These are phyloP conservation scores for Eupeodes luniger DNA, from an alignment of 2,888 invertebrate species.

Conservation along the genomic window DNA sequence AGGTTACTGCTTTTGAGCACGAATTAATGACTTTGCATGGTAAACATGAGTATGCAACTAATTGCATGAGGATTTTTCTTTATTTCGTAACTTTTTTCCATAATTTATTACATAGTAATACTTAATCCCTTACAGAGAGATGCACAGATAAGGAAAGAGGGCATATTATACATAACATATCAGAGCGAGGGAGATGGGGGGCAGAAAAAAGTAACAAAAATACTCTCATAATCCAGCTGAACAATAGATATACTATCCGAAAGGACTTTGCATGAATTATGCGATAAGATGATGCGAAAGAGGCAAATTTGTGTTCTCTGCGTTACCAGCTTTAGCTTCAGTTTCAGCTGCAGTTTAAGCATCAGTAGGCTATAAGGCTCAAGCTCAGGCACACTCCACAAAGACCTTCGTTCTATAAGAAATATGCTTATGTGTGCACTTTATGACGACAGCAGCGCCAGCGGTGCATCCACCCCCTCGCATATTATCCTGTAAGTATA, in stretches of 20 bases:
- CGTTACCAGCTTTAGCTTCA: not conserved
- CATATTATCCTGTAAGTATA: not conserved
- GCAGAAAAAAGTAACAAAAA: conserved; percentile 56
- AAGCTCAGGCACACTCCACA: conserved; percentile 30
- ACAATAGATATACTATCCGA: conserved; percentile 71
- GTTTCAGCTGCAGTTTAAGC: not conserved
- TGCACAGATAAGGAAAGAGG: conserved; percentile 65
- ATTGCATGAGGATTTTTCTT: conserved; percentile 72
- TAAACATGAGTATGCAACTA: conserved; percentile 74
- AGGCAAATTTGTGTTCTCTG: conserved; percentile 46
- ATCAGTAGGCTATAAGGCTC: not conserved
- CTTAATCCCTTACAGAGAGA: conserved; percentile 69
- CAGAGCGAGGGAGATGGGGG: no score
- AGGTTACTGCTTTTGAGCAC: conserved; percentile 57
- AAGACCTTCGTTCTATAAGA: conserved; percentile 65
- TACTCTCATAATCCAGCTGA: conserved; percentile 70
- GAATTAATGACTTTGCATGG: conserved; percentile 73
- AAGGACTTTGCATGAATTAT: conserved; percentile 76
- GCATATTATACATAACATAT: not conserved
- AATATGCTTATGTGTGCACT: conserved; percentile 75
- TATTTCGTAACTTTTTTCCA: conserved; percentile 50
- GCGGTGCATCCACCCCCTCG: conserved; percentile 33
- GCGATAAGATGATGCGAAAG: conserved; percentile 70
- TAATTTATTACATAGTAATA: conserved; percentile 75
- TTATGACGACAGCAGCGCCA: conserved; percentile 64